Conservation (phyloP, 53 echinoderm and acorn worm species). For the Crossaster papposus region DNA sequence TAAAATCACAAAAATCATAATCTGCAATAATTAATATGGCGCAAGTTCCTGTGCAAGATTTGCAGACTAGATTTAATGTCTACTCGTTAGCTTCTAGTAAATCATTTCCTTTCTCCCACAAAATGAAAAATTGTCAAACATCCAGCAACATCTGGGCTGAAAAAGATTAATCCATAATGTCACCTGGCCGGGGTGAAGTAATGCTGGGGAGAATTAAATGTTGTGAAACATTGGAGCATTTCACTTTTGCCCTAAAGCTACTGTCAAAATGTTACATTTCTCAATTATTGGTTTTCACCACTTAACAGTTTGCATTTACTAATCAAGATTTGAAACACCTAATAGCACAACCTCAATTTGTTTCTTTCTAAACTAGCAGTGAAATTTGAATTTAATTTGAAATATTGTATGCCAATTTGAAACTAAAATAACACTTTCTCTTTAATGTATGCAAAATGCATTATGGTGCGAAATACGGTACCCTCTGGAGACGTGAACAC, state of each 20-base stretch:
- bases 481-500: no score
- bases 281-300: background rate
- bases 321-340: background rate
- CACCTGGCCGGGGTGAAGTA: background rate
- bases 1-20: no score
- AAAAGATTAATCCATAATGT: background rate
- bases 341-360: background rate
- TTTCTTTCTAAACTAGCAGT: no score
- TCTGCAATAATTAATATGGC: no score
- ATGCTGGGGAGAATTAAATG: background rate
- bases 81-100: background rate
- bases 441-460: background rate
- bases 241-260: background rate
- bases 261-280: background rate
- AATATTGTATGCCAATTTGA: no score
- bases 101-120: background rate
- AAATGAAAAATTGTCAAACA: background rate
- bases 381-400: no score
- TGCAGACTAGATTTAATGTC: no score
- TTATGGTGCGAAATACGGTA: background rate
- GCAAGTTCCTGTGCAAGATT: no score
- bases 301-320: background rate
- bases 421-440: no score
- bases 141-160: background rate
- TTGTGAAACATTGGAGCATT: background rate